Percentiles rank a stretch among this genome's conserved stretches.
These are phyloP conservation scores for Zhuqinia jingwanae DNA, from an alignment of 2,888 invertebrate species.

Conservation along the genomic window DNA sequence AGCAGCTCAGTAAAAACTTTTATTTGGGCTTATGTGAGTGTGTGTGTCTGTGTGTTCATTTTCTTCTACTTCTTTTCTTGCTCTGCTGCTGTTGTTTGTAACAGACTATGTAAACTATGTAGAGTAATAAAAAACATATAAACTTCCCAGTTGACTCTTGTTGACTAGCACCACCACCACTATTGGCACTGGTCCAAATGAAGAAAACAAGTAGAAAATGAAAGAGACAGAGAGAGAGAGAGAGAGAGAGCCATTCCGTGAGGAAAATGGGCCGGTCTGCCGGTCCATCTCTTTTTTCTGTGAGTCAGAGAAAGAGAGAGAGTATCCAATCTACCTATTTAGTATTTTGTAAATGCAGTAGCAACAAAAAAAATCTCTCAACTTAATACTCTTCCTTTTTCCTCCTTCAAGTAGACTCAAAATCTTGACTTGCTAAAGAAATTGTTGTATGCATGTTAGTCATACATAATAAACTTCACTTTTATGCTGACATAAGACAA, in stretches of 20 bases:
- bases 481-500: constrained; percentile 58
- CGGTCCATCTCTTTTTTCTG: constrained; percentile 20
- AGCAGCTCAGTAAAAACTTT: too few relatives aligned
- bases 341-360: too few relatives aligned
- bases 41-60: too few relatives aligned
- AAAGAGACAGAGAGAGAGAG: background rate
- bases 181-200: background rate
- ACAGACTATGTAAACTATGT: background rate
- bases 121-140: constrained; percentile 6
- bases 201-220: background rate
- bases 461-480: constrained; percentile 43
- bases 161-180: background rate
- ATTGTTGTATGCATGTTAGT: background rate
- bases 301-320: too few relatives aligned
- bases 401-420: too few relatives aligned
- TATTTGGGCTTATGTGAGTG: too few relatives aligned
- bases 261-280: constrained; percentile 52
- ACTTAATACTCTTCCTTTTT: too few relatives aligned
- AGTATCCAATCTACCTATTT: too few relatives aligned
- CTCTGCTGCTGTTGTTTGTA: background rate
- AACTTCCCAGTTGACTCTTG: constrained; percentile 7
- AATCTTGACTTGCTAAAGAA: too few relatives aligned
- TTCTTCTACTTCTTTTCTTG: background rate
- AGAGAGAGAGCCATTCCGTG: constrained; percentile 38
- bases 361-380: too few relatives aligned